These are phyloP conservation scores for Laticauda laticaudata DNA, from an alignment of 2,113 vertebrate species.

Conservation along the genomic window DNA sequence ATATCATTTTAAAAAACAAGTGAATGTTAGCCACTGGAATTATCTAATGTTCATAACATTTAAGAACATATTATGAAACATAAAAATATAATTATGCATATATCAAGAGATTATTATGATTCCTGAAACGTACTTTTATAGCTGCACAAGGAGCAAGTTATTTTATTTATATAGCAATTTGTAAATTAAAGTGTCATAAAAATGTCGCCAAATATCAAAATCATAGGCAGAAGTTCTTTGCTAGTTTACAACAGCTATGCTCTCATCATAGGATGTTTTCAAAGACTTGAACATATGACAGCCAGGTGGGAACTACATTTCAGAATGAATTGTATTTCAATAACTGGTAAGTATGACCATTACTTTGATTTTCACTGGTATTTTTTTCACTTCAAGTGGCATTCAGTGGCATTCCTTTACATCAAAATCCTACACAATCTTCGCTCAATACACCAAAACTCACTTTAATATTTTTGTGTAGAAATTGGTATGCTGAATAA, in stretches of 20 bases:
- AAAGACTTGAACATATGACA: neutral
- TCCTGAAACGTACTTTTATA: neutral
- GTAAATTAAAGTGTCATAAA: neutral
- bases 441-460: neutral
- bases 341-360: neutral
- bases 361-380: neutral
- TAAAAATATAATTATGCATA: neutral
- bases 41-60: neutral
- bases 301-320: fast-evolving
- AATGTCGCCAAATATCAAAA: neutral
- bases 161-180: neutral
- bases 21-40: neutral
- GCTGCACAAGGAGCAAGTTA: neutral
- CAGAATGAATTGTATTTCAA: neutral
- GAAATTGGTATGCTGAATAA: neutral
- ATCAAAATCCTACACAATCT: neutral
- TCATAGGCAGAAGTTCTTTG: neutral
- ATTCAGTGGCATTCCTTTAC: neutral
- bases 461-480: neutral
- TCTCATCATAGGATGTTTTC: neutral
- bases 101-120: neutral
- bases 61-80: neutral
- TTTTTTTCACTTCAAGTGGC: neutral
- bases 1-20: neutral
- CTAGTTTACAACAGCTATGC: neutral